Base-by-base conservation (phyloP, 2,797 vertebrate species). In the Martes flavigula region DNA sequence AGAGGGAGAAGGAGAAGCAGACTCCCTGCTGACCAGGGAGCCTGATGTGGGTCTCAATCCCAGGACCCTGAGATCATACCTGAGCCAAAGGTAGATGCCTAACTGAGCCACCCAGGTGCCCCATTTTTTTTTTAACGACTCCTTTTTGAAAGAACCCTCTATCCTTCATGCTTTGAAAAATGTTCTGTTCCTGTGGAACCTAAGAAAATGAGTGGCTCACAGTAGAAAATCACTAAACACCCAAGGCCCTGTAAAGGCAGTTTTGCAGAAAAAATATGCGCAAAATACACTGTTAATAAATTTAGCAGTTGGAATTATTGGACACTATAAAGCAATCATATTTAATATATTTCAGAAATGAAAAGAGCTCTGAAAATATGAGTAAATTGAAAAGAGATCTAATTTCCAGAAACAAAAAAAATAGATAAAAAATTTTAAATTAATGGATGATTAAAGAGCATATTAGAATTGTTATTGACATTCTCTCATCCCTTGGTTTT, bases 331-430 rank as follows among this genome's bases (percentile, higher is more conserved):
- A 88, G 54, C n/a, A 54, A 64, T 54, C 72, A n/a, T 58, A 27
- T 60, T 70, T 87, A 77, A 64, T 75, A 30, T 2, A 51, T 95
- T 94, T 88, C 9, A 51, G 30, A 95, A 58, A 15, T 64, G 30
- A 90, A 96, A 90, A 72, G 17, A 82, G 21, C 43, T 38, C 91
- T 32, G 43, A 68, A 93, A 89, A 83, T 66, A 62, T 38, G 51
- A 91, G 35, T 87, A 75, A 73, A 79, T 27, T 73, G 43, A 84
- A 70, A 85, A 77, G 64, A 54, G 43, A 54, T 7, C 35, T 43
- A 78, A 73, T 93, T 83, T 96, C 30, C 32, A 93, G 84, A 90
- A 88, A 46, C 48, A 35, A 77, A 96, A 96, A 93, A 64, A 38
- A 51, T 43, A 54, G 83, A 43, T 89, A 21, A n/a, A 25, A 48